A percentile compares a stretch with the other conserved stretches of the same genome.
Evolutionary conservation across 2,797 vertebrate genomes (phyloP).

Genomic region (Sebastes hubbsi): DNA sequence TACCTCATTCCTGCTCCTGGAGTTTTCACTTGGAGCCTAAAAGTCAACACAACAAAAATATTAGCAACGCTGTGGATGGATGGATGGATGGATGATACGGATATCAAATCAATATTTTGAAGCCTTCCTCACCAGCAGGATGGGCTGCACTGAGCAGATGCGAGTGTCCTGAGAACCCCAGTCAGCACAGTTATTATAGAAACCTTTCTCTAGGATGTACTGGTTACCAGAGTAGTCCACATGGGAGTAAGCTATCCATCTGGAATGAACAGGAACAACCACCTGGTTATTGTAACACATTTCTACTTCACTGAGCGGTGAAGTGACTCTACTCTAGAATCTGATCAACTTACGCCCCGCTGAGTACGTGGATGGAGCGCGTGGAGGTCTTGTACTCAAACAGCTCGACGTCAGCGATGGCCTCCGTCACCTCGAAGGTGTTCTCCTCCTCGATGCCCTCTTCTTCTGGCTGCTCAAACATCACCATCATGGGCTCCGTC

Average conservation of each 20-base stretch:
- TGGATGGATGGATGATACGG: too few relatives aligned
- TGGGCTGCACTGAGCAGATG: constrained; percentile 91
- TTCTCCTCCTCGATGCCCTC: constrained; percentile 79
- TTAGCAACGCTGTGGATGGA: neutral
- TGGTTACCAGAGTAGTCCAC: constrained; percentile 93
- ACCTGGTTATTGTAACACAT: neutral
- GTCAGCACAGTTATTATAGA: constrained; percentile 90
- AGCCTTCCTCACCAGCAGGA: constrained; percentile 83
- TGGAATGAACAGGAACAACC: constrained; percentile 39
- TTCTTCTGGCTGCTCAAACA: constrained; percentile 86
- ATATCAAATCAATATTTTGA: neutral
- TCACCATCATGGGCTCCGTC: constrained; percentile 84
- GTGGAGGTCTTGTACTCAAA: constrained; percentile 81
- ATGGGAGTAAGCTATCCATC: constrained; percentile 93
- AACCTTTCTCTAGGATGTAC: constrained; percentile 94
- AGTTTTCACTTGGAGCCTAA: constrained; percentile 67
- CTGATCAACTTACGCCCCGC: constrained; percentile 88
- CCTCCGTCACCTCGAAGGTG: constrained; percentile 87
- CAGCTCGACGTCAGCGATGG: constrained; percentile 87
- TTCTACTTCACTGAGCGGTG: neutral
- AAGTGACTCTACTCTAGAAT: too few relatives aligned
- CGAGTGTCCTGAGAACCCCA: constrained; percentile 87
- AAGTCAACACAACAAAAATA: constrained; percentile 23
- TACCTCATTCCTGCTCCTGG: constrained; percentile 62
- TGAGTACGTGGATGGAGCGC: constrained; percentile 89